Base-by-base conservation (phyloP, 2,113 vertebrate genomes). In the Cololabis saira region DNA sequence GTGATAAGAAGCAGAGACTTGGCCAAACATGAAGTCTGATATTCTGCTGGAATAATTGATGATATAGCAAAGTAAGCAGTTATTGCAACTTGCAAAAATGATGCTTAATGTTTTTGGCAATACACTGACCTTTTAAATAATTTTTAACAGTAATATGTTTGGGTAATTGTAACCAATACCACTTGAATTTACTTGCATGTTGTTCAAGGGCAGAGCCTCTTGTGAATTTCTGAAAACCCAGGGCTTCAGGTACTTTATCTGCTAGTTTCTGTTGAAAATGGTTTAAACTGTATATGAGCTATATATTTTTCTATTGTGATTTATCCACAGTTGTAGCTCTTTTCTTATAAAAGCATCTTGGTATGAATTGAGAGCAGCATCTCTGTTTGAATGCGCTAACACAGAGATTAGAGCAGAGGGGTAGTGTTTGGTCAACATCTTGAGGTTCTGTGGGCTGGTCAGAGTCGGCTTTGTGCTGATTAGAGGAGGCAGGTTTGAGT, bases 401-500 rank as follows among this genome's bases (percentile, higher is more conserved):
- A 4, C 59, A 57, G 24, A 66, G 78, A 82, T 82, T 69, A 87
- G 62, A 64, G 51, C 41, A 51, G 60, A 67, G 65, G 50, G 61
- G 16, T 42, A 33, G 56, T 66, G 62, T 76, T 71, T 51, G 63
- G 64, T 73, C 47, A 74, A 72, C 85, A 82, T 78, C 67, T 78
- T 62, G 60, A 80, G 78, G 70, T 79, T 52, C 50, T 68, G 80
- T 58, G 52, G 71, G 68, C 57, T 58, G 67, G 33, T 73, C 55
- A 17, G 67, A 86, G 42, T 8, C 58, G 81, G 78, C 82, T 89
- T 84, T 82, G 67, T 78, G 54, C 70, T 85, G 88, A 90, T 89
- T 85, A 83, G 71, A 82, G 57, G 61, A 84, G 81, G 72, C 80
- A 86, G 85, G 88, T 82, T 76, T 62, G 75, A 74, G 76, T 84